phyloP scores from a whole-genome alignment of 2,113 vertebrate species.

The Phoenicopterus ruber region DNA sequence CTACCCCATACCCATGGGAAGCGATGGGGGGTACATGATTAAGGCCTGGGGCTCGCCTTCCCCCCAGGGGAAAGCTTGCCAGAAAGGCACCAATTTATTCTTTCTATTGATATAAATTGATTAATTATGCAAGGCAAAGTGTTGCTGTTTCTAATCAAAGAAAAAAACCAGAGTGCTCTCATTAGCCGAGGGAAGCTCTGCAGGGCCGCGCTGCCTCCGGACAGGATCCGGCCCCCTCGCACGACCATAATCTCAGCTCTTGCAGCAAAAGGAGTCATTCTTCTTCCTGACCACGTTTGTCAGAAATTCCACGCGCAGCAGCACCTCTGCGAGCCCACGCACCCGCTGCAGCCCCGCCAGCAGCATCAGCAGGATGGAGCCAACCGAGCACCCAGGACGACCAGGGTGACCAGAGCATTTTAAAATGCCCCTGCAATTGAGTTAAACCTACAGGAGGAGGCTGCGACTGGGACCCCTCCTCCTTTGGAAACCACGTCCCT shows the following conservation, averaged over 20 bases:
- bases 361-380: background rate
- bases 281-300: background rate
- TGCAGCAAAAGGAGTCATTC: no score
- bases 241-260: background rate
- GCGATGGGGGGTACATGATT: rapidly evolving
- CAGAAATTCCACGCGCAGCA: background rate
- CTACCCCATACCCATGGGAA: background rate
- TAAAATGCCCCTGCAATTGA: background rate
- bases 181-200: background rate
- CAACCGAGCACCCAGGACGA: rapidly evolving
- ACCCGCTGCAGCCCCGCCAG: rapidly evolving
- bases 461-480: background rate
- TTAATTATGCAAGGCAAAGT: rapidly evolving
- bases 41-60: background rate
- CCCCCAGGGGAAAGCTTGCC: background rate
- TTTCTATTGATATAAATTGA: background rate
- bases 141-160: background rate
- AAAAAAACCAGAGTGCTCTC: background rate
- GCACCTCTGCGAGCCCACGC: background rate
- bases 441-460: background rate
- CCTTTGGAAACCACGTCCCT: rapidly evolving
- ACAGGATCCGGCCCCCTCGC: background rate
- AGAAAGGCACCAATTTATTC: background rate
- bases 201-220: no score
- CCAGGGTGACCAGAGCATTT: background rate